Base-by-base conservation (phyloP, 2,888 invertebrate genomes). In the Pristionchus mayeri region DNA sequence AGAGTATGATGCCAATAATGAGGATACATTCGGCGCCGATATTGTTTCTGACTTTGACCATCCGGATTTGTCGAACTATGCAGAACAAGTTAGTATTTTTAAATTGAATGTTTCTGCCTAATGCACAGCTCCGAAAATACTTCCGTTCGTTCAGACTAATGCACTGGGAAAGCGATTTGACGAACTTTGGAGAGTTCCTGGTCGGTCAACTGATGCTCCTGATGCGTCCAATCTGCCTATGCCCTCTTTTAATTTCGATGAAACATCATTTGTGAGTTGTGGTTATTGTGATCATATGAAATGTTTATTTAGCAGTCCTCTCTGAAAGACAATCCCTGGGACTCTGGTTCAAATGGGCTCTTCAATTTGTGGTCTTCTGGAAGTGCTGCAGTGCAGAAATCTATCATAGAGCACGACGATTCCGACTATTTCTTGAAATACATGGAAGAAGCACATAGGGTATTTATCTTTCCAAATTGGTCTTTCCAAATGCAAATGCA, bases 21-120 rank as follows among this genome's bases (percentile, higher is more conserved):
- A 92, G n/a, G 92, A 92, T 84, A 92, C 92, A 4, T 92, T 92
- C 57, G 92, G 92, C 3, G 90, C 85, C 13, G 88, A 85, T 13
- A 84, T 88, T 18, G 86, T 86, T 16, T 13, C 71, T 1, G 54
- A 84, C 24, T 75, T 71, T 21, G 84, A 84, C 2, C 40, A 60
- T 67, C 71, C 84, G 3, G 84, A 84, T 40, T 30, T 84, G 9
- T 50, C 71, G 6, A 84, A 71, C 21, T 84, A 84, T 54, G 84
- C 84, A 13, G 75, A 75, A 27, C 71, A 71, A 54, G 84, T 84
- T 7, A 21, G 57, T 57, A 24, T 44, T 44, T 6, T 44, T 44
- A 44, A 44, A 44, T 44, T 44, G 13, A 52, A n/a, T 71, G n/a
- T 71, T 71, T 60, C 60, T n/a, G n/a, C 27, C 60, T 60, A n/a